phyloP scores from a whole-genome alignment of 2,113 vertebrate species.

The Chloroceryle aenea region DNA sequence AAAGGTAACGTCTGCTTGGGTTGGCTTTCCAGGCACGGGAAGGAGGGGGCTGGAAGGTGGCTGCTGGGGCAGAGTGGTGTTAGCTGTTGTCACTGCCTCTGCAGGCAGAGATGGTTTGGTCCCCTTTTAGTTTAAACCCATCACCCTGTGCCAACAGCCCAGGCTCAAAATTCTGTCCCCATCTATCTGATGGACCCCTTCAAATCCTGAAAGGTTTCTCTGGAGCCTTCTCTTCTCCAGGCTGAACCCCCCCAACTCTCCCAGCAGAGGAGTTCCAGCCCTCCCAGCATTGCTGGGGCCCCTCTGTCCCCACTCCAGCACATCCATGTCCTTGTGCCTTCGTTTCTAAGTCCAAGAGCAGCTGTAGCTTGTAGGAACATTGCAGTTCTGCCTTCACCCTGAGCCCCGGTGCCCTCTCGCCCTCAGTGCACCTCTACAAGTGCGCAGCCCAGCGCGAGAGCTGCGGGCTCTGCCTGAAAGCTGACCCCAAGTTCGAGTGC shows the following conservation, averaged over 20 bases:
- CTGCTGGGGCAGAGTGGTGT: rapidly evolving
- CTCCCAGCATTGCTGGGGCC: not conserved
- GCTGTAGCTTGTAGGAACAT: rapidly evolving
- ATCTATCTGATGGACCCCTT: not conserved
- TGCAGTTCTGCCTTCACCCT: rapidly evolving
- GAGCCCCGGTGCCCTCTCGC: not conserved
- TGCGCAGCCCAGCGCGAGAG: slow-evolving; percentile 95
- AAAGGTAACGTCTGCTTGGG: slow-evolving; percentile 80
- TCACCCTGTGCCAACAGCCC: not conserved
- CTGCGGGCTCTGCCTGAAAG: slow-evolving; percentile 96
- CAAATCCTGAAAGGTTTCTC: not conserved
- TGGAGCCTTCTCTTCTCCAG: not conserved
- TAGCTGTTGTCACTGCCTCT: not conserved
- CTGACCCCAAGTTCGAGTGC: slow-evolving; percentile 92
- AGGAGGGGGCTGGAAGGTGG: not conserved
- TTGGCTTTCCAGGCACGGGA: rapidly evolving
- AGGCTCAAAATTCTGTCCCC: not conserved
- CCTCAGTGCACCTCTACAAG: slow-evolving; percentile 95
- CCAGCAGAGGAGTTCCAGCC: not conserved
- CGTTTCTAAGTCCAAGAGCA: rapidly evolving
- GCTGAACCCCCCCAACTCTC: not conserved
- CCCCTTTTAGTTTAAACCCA: not conserved
- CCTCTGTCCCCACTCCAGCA: not conserved
- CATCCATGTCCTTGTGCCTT: rapidly evolving
- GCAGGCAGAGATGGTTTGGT: rapidly evolving